Evolutionary conservation across 2,113 vertebrate species (phyloP).

Genomic region (Epinephelus lanceolatus): DNA sequence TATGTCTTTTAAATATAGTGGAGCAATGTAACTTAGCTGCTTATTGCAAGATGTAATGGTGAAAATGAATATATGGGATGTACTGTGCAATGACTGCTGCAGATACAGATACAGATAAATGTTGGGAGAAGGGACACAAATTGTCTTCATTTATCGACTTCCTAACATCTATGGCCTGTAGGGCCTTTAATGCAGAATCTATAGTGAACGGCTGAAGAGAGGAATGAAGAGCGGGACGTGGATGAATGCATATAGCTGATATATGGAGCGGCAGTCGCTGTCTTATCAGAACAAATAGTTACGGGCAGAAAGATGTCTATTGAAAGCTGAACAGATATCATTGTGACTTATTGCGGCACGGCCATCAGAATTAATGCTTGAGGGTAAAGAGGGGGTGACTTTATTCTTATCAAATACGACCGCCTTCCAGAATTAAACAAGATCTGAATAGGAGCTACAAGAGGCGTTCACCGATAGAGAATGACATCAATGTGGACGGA

Average conservation of each 20-base stretch:
- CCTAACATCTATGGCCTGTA: not conserved
- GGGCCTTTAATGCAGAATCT: not conserved
- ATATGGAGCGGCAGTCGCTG: not conserved
- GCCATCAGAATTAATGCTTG: conserved; percentile 12
- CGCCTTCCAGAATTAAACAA: not conserved
- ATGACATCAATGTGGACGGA: conserved; percentile 1
- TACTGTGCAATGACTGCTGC: not conserved
- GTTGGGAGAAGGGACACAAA: not conserved
- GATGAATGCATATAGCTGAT: not conserved
- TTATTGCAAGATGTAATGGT: not conserved
- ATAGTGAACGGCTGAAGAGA: not conserved
- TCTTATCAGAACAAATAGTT: conserved; percentile 50
- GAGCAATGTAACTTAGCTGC: not conserved
- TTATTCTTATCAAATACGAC: conserved; percentile 31
- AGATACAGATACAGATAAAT: not conserved
- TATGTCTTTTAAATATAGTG: not conserved
- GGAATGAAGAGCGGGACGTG: not conserved
- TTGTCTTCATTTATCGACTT: not conserved
- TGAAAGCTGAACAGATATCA: conserved; percentile 33
- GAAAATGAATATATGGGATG: not conserved
- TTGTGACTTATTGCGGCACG: conserved; percentile 14
- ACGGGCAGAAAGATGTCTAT: conserved; percentile 5
- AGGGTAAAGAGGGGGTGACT: conserved; percentile 16
- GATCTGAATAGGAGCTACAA: not conserved
- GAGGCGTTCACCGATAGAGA: conserved; percentile 2